These are phyloP conservation scores for Monopterus albus DNA, from an alignment of 2,113 vertebrate genomes.

Conservation along the genomic window DNA sequence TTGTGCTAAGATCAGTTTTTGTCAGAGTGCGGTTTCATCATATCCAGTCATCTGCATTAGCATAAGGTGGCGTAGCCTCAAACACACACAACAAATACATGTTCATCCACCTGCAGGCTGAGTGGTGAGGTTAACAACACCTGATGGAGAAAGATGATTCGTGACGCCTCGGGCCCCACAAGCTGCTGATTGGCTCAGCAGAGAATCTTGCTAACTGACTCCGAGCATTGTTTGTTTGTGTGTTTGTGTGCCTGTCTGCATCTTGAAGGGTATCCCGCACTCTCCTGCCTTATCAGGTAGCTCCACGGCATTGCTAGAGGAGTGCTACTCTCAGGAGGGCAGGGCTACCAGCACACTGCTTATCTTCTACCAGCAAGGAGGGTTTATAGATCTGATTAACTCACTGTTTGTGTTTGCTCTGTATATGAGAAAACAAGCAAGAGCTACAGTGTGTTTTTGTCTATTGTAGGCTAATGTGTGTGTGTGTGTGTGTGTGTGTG, in stretches of 20 bases:
- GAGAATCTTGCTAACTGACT: constrained; percentile 54
- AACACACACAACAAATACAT: constrained; percentile 11
- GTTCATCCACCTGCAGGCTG: constrained; percentile 60
- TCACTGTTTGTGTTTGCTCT: constrained; percentile 55
- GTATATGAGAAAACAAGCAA: constrained; percentile 52
- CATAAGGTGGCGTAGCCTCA: not conserved
- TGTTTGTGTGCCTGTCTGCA: constrained; percentile 27
- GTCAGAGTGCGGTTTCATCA: constrained; percentile 7
- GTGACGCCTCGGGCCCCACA: constrained; percentile 56
- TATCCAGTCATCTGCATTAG: constrained; percentile 11
- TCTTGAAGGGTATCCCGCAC: constrained; percentile 68
- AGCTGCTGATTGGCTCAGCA: constrained; percentile 55
- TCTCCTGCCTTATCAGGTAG: constrained; percentile 80
- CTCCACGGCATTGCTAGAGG: constrained; percentile 77
- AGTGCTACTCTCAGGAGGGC: constrained; percentile 80
- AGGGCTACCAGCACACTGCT: constrained; percentile 73
- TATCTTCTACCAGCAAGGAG: constrained; percentile 81
- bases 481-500: constrained; percentile 42
- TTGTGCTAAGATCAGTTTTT: not conserved
- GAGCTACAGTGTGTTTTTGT: constrained; percentile 46
- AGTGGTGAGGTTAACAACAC: constrained; percentile 73
- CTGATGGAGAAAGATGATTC: constrained; percentile 70
- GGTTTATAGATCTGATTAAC: constrained; percentile 81
- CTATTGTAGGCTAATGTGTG: constrained; percentile 32
- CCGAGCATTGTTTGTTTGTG: constrained; percentile 18